phyloP scores from a whole-genome alignment of 2,797 vertebrate genomes.

The Pseudotriccus pelzelni region DNA sequence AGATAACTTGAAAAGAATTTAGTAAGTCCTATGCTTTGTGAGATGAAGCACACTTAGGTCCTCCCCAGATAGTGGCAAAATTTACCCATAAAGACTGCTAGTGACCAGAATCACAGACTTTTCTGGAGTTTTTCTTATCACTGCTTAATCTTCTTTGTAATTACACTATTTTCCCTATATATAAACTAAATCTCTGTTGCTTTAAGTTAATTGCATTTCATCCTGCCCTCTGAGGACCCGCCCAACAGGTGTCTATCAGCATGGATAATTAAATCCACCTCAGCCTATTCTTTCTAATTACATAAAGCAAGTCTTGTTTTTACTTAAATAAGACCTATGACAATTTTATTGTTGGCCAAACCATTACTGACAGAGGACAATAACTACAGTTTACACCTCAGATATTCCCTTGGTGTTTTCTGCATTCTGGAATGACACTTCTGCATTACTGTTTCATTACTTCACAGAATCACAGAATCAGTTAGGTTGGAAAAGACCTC shows the following conservation, averaged over 20 bases:
- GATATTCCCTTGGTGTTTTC: not conserved
- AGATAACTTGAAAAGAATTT: not conserved
- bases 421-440: not conserved
- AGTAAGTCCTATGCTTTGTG: not conserved
- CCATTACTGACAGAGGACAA: not conserved
- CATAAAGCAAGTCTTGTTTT: not conserved
- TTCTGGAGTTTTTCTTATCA: not conserved
- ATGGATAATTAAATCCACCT: not conserved
- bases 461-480: not conserved
- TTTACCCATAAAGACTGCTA: not conserved
- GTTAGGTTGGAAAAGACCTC: not conserved
- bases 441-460: not conserved
- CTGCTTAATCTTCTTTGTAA: not conserved
- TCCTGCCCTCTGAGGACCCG: not conserved
- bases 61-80: not conserved
- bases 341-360: not conserved
- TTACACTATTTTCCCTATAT: not conserved
- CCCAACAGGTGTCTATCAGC: not conserved
- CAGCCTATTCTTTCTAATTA: not conserved
- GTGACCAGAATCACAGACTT: not conserved
- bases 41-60: not conserved
- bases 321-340: not conserved
- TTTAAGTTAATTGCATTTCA: not conserved
- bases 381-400: not conserved
- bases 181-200: not conserved